phyloP scores from a whole-genome alignment of 2,113 vertebrate genomes.

The Spilogale gracilis region DNA sequence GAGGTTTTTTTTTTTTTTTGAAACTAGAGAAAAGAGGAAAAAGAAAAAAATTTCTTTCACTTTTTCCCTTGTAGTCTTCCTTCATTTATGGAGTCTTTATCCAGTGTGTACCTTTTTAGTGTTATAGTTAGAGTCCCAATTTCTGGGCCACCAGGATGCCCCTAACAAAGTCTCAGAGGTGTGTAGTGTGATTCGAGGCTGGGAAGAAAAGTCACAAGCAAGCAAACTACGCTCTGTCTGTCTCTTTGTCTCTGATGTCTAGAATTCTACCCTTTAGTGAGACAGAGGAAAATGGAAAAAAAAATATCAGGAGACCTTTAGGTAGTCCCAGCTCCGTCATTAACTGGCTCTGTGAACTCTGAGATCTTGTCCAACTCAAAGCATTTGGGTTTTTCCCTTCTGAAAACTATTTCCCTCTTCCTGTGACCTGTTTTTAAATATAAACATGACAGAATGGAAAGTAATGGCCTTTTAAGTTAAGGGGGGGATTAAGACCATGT shows the following conservation, averaged over 20 bases:
- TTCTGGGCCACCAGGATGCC: background rate
- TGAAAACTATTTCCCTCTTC: background rate
- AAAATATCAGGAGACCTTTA: background rate
- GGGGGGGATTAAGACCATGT: background rate
- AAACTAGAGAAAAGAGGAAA: background rate
- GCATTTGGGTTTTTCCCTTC: background rate
- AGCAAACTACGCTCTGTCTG: background rate
- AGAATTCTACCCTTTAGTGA: background rate
- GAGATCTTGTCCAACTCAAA: background rate
- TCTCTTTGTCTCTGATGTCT: background rate
- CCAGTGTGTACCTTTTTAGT: background rate
- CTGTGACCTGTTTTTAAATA: slow-evolving; percentile 13
- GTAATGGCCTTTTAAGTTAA: background rate
- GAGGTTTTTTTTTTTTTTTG: background rate
- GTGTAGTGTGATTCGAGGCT: background rate
- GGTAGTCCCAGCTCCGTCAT: background rate
- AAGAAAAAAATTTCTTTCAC: background rate
- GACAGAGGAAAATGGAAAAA: background rate
- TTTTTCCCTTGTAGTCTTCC: background rate
- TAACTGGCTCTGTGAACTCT: background rate
- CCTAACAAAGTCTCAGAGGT: background rate
- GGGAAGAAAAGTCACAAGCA: background rate
- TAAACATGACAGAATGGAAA: background rate
- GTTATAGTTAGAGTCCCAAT: background rate
- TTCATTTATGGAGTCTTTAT: background rate